Percentiles rank a stretch among this genome's conserved stretches.
These are phyloP conservation scores for Drosophila anceps DNA, from an alignment of 2,888 invertebrate genomes.

Conservation along the genomic window DNA sequence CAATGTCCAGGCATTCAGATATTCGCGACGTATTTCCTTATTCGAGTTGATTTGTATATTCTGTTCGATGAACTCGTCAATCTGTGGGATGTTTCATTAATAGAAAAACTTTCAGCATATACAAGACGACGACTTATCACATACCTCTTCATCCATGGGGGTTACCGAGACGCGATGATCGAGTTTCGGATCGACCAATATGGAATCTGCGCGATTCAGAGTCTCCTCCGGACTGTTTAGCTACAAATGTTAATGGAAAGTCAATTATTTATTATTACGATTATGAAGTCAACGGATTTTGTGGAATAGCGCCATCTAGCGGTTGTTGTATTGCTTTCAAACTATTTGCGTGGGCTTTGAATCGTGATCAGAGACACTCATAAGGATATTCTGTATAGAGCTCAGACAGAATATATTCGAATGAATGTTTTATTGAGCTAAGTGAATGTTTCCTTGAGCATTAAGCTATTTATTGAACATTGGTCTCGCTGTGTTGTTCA, in stretches of 20 bases:
- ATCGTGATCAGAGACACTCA: not conserved
- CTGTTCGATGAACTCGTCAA: slow-evolving; percentile 93
- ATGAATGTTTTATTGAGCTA: not conserved
- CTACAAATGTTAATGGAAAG: slow-evolving; percentile 60
- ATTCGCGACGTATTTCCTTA: slow-evolving; percentile 93
- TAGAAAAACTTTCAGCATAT: not conserved
- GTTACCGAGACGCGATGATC: slow-evolving; percentile 83
- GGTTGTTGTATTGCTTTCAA: not conserved
- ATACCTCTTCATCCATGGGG: slow-evolving; percentile 84
- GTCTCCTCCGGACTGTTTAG: slow-evolving; percentile 83
- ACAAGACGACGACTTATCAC: not conserved
- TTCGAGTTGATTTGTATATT: slow-evolving; percentile 96
- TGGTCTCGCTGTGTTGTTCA: no score
- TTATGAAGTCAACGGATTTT: no score
- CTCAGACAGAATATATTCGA: not conserved
- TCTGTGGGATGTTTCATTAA: slow-evolving; percentile 84
- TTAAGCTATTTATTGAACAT: no score
- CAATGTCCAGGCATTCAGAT: slow-evolving; percentile 94
- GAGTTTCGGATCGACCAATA: slow-evolving; percentile 80
- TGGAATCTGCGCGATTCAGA: slow-evolving; percentile 83
- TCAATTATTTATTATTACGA: not conserved
- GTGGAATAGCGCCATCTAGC: slow-evolving; percentile 3
- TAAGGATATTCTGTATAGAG: not conserved
- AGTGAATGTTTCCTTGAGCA: no score
- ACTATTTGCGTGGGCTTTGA: not conserved